A percentile compares a stretch with the other conserved stretches of the same genome.
These are phyloP conservation scores for Tubulanus polymorphus DNA, from an alignment of 2,888 invertebrate genomes.

Conservation along the genomic window DNA sequence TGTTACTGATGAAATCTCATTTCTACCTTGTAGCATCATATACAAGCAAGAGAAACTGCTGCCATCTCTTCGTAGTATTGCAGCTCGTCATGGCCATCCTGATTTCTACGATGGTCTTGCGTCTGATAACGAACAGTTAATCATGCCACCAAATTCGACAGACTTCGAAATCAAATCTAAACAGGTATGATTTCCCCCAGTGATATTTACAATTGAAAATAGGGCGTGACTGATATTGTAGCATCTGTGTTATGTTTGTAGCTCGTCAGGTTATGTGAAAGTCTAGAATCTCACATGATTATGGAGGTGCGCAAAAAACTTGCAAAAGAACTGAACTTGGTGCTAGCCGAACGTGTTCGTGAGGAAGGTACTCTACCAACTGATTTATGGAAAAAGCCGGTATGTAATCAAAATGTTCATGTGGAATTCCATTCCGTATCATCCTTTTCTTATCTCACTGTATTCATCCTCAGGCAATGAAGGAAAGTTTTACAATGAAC, in stretches of 20 bases:
- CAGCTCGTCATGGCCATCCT: conserved; percentile 43
- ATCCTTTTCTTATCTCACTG: too few relatives aligned
- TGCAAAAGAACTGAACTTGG: conserved; percentile 41
- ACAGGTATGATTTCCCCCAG: conserved; percentile 32
- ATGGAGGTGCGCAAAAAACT: conserved; percentile 42
- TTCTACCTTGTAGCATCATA: conserved; percentile 34
- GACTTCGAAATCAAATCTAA: conserved; percentile 47
- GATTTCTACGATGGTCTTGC: conserved; percentile 48
- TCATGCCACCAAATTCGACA: conserved; percentile 47
- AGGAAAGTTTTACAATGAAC: conserved; percentile 47
- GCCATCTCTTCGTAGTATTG: conserved; percentile 46
- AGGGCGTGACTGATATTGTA: neutral
- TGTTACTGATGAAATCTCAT: neutral
- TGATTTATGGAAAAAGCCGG: conserved; percentile 53
- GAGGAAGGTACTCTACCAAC: conserved; percentile 51
- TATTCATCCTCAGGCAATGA: conserved; percentile 38
- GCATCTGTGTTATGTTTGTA: conserved; percentile 18
- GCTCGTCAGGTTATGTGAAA: conserved; percentile 44
- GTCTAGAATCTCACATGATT: conserved; percentile 48
- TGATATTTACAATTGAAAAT: neutral
- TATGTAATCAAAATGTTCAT: too few relatives aligned
- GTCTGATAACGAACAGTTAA: conserved; percentile 41
- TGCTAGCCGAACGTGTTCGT: conserved; percentile 44
- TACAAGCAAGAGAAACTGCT: conserved; percentile 48
- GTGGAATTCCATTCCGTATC: too few relatives aligned